Evolutionary conservation across 2,888 invertebrate genomes (phyloP).

Genomic region (Cosmia trapezina): DNA sequence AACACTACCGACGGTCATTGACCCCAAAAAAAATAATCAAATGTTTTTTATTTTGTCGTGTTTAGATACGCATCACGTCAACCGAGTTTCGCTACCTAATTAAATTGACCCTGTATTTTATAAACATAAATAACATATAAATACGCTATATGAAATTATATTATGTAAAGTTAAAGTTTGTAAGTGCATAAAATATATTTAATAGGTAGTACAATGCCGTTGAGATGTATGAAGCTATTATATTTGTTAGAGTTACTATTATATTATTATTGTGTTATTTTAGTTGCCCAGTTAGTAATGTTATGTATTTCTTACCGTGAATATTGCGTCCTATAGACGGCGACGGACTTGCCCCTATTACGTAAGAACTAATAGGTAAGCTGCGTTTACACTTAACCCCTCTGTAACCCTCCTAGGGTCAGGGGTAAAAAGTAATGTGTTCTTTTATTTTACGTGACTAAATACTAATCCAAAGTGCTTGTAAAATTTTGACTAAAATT

Average conservation of each 20-base stretch:
- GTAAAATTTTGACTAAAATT: constrained; percentile 53
- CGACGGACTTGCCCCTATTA: constrained; percentile 16
- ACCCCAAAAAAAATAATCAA: no score
- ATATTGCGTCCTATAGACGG: neutral
- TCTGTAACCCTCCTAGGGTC: neutral
- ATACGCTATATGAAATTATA: constrained; percentile 48
- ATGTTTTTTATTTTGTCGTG: no score
- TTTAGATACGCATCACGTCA: no score
- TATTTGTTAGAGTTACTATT: constrained; percentile 48
- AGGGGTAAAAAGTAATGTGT: constrained; percentile 19
- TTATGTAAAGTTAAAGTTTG: constrained; percentile 79
- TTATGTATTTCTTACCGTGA: constrained; percentile 11
- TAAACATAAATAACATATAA: constrained; percentile 18
- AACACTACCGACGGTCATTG: no score
- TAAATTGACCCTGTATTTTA: no score
- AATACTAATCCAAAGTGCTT: constrained; percentile 70
- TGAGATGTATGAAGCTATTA: constrained; percentile 61
- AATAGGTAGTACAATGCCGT: constrained; percentile 76
- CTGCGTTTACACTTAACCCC: neutral
- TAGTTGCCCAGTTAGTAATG: constrained; percentile 29
- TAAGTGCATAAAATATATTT: constrained; percentile 70
- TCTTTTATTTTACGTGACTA: constrained; percentile 36
- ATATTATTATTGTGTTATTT: constrained; percentile 20
- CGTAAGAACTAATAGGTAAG: neutral
- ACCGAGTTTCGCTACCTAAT: no score